Conservation (phyloP, 2,113 vertebrate genomes). For the Hyla sarda region DNA sequence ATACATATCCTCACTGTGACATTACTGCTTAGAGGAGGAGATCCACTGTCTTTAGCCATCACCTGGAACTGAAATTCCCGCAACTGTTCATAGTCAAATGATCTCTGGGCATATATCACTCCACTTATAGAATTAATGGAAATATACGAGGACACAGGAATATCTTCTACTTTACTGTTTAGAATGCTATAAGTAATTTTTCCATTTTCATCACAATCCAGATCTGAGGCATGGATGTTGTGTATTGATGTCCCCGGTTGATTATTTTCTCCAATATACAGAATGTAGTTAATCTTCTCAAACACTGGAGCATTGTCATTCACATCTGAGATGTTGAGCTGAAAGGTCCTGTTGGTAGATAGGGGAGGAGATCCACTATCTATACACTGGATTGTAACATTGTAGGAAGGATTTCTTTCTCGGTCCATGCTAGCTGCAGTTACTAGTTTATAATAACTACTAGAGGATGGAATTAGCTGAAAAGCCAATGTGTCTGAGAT, state of each 20-base stretch:
- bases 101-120: background rate
- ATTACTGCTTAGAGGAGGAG: constrained; percentile 28
- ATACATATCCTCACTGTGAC: constrained; percentile 18
- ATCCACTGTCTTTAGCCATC: constrained; percentile 26
- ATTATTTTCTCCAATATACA: constrained; percentile 61
- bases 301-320: constrained; percentile 64
- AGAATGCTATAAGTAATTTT: constrained; percentile 57
- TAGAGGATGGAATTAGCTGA: too few relatives aligned
- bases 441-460: too few relatives aligned
- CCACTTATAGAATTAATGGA: background rate
- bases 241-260: constrained; percentile 55
- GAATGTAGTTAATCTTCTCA: constrained; percentile 72
- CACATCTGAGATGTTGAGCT: constrained; percentile 7
- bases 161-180: background rate
- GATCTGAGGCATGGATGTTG: constrained; percentile 51
- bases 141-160: constrained; percentile 53
- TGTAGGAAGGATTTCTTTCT: too few relatives aligned
- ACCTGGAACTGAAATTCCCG: background rate
- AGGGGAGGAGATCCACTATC: background rate
- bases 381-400: too few relatives aligned
- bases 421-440: too few relatives aligned
- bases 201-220: constrained; percentile 48
- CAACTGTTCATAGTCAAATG: background rate
- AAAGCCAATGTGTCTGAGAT: too few relatives aligned
- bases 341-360: background rate